Evolutionary conservation across 2,888 invertebrate genomes (phyloP).

Genomic region (Bugulina stolonifera): DNA sequence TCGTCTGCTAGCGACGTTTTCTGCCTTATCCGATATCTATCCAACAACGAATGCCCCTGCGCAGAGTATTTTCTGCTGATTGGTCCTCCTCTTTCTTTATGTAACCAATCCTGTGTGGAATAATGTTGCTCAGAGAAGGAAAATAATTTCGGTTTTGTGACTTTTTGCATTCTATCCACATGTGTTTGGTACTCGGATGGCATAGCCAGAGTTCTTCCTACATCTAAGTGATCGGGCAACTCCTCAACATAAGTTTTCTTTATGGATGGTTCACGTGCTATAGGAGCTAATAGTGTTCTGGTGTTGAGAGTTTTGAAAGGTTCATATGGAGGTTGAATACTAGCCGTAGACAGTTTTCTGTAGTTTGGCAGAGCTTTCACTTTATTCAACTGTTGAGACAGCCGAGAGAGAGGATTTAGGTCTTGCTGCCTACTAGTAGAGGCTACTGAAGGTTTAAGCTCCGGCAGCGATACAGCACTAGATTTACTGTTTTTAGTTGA

Average conservation of each 20-base stretch:
- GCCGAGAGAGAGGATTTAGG: background rate
- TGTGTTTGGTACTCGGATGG: constrained; percentile 9
- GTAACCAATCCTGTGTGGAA: constrained; percentile 12
- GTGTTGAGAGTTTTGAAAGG: constrained; percentile 21
- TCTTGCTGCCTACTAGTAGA: background rate
- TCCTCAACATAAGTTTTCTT: background rate
- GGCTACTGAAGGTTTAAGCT: background rate
- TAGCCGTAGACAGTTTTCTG: background rate
- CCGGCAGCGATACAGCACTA: no score
- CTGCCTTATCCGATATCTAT: background rate
- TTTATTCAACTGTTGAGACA: constrained; percentile 12
- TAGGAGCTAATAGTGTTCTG: background rate
- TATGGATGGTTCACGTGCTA: background rate
- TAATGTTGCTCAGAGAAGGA: background rate
- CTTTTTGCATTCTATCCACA: constrained; percentile 7
- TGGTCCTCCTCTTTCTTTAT: constrained; percentile 19
- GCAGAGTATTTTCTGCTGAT: background rate
- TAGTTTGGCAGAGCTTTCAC: background rate
- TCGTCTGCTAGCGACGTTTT: constrained; percentile 2
- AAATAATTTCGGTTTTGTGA: background rate
- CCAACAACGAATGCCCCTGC: background rate
- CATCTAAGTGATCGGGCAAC: background rate
- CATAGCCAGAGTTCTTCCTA: constrained; percentile 2
- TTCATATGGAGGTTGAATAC: background rate
- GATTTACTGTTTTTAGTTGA: no score